phyloP scores from a whole-genome alignment of 2,113 vertebrate genomes.

The Crotalus helleri region DNA sequence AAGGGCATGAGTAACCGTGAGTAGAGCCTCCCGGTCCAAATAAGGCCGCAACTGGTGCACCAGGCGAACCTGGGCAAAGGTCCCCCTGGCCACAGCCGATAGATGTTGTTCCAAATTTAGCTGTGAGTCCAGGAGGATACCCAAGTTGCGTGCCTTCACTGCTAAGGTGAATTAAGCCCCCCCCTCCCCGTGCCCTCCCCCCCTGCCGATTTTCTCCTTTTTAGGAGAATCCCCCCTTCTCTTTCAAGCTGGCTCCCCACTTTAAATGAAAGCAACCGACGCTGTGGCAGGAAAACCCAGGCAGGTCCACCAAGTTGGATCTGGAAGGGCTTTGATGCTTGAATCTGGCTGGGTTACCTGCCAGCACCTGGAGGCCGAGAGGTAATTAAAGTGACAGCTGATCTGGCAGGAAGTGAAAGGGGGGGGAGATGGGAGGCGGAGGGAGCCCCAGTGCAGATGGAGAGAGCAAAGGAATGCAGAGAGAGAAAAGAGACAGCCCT shows the following conservation, averaged over 20 bases:
- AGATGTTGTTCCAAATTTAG: too few species aligned
- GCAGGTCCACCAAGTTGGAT: constrained; percentile 26
- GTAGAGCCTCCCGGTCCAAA: too few species aligned
- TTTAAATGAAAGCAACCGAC: constrained; percentile 61
- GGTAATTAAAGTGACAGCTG: constrained; percentile 67
- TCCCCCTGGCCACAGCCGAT: too few species aligned
- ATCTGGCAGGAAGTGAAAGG: constrained; percentile 12
- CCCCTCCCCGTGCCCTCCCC: not conserved
- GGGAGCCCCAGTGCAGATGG: not conserved
- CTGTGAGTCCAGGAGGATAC: too few species aligned
- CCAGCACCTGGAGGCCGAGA: constrained; percentile 41
- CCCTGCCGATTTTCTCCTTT: not conserved
- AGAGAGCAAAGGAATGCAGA: not conserved
- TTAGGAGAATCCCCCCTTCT: not conserved
- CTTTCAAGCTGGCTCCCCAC: constrained; percentile 44
- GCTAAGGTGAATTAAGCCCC: not conserved
- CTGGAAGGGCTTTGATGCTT: constrained; percentile 56
- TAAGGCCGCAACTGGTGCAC: too few species aligned
- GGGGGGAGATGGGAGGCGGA: not conserved
- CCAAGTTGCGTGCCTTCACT: too few species aligned
- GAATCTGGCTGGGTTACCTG: constrained; percentile 55
- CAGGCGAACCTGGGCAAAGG: too few species aligned
- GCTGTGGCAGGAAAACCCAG: not conserved
- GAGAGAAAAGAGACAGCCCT: rapidly evolving
- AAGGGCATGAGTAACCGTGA: too few species aligned